A percentile compares a stretch with the other conserved stretches of the same genome.
Evolutionary conservation across 2,888 invertebrate genomes (phyloP).

Genomic region (Mythimna lalbum): DNA sequence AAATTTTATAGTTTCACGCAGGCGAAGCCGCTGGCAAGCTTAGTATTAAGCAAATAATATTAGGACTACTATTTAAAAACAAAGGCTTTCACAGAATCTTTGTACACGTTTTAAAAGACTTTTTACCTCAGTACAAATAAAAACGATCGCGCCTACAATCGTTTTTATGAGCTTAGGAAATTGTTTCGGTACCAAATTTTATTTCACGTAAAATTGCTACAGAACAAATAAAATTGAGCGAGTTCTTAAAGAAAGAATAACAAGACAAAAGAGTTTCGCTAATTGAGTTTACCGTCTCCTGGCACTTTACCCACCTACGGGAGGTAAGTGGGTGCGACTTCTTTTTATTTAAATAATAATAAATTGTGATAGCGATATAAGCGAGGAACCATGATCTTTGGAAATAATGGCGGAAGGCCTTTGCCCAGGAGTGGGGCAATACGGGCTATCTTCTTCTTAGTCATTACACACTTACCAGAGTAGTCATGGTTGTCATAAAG

Average conservation of each 20-base stretch:
- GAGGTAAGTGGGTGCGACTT: background rate
- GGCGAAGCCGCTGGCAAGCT: too few species aligned
- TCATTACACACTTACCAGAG: too few species aligned
- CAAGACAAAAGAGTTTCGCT: conserved; percentile 33
- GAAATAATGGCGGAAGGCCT: too few species aligned
- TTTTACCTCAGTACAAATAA: background rate
- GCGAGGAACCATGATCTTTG: too few species aligned
- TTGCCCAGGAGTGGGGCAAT: too few species aligned
- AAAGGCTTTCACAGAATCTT: background rate
- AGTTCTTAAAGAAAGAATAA: conserved; percentile 21
- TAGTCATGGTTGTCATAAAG: too few species aligned
- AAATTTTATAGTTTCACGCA: too few species aligned
- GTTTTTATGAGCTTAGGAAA: background rate
- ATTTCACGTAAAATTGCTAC: background rate
- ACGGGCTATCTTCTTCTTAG: too few species aligned
- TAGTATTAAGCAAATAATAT: too few species aligned
- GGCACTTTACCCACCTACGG: background rate
- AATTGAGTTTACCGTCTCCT: conserved; percentile 26
- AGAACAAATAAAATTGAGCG: conserved; percentile 18
- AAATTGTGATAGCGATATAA: conserved; percentile 8
- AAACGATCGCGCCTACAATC: background rate
- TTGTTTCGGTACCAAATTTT: background rate
- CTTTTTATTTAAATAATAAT: conserved; percentile 40
- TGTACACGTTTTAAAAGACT: background rate
- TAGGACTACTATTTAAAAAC: too few species aligned